These are phyloP conservation scores for Procambarus clarkii DNA, from an alignment of 1,140 invertebrate species.

Conservation along the genomic window DNA sequence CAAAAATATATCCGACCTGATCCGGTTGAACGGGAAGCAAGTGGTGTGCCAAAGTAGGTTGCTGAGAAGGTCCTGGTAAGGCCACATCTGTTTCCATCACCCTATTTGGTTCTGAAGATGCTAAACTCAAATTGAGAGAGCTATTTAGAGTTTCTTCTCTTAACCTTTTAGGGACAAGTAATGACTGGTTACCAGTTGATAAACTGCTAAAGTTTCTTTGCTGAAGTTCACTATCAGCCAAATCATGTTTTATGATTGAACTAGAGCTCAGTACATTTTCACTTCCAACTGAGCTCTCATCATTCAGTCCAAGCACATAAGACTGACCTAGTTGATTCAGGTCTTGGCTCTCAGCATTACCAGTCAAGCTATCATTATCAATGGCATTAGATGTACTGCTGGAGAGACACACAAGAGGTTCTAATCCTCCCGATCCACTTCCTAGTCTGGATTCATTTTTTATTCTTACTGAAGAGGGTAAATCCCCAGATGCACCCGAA, in stretches of 20 bases:
- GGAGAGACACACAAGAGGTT: conserved; percentile 25
- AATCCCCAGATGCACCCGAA: background rate
- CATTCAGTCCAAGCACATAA: conserved; percentile 42
- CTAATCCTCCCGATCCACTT: background rate
- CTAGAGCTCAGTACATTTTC: conserved; percentile 38
- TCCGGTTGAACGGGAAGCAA: conserved; percentile 21
- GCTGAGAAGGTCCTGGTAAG: conserved; percentile 39
- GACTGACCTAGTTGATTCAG: conserved; percentile 27
- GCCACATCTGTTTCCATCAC: conserved; percentile 22
- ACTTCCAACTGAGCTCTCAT: conserved; percentile 50
- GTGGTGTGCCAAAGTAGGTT: conserved; percentile 19
- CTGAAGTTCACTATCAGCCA: background rate
- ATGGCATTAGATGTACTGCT: conserved; percentile 1
- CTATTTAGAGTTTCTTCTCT: background rate
- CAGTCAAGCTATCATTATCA: conserved; percentile 17
- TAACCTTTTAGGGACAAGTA: conserved; percentile 6
- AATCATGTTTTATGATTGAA: conserved; percentile 29
- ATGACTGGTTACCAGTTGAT: background rate
- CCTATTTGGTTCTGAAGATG: conserved; percentile 34
- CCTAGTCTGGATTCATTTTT: background rate
- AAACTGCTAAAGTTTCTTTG: conserved; percentile 2
- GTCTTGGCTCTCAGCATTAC: conserved; percentile 24
- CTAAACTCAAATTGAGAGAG: conserved; percentile 18
- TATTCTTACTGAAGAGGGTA: background rate
- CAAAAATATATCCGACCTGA: conserved; percentile 2